Percentiles rank a stretch among this genome's conserved stretches.
Evolutionary conservation across 2,113 vertebrate species (phyloP).

Genomic region (Jacana jacana): DNA sequence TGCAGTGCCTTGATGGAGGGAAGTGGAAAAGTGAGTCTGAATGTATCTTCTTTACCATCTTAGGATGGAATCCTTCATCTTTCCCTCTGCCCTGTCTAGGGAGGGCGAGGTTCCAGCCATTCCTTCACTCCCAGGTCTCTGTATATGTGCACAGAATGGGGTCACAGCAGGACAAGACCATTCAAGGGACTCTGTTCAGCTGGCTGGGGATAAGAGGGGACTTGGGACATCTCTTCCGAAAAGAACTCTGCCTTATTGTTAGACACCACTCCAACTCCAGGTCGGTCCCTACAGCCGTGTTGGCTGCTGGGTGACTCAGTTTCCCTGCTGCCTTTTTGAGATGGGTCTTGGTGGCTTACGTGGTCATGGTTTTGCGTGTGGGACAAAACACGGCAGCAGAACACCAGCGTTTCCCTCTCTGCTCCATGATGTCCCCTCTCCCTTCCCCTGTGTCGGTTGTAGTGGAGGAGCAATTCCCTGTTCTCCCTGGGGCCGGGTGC

Average conservation of each 20-base stretch:
- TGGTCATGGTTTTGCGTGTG: rapidly evolving
- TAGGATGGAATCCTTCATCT: background rate
- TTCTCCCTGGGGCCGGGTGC: rapidly evolving
- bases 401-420: background rate
- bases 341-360: background rate
- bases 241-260: background rate
- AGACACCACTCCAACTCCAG: background rate
- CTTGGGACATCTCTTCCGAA: background rate
- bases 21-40: background rate
- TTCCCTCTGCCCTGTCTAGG: background rate
- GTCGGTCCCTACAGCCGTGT: background rate
- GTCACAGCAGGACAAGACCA: rapidly evolving
- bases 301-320: background rate
- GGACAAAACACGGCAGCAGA: background rate
- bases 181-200: background rate
- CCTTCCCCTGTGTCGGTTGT: background rate
- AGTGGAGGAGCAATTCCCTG: background rate
- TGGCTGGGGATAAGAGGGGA: background rate
- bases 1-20: background rate
- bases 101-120: background rate
- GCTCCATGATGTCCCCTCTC: background rate
- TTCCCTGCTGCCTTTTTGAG: background rate
- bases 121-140: background rate
- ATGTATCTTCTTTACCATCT: background rate
- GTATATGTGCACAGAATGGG: rapidly evolving